Conservation (phyloP, 1,140 invertebrate species). For the Hyphantria cunea region DNA sequence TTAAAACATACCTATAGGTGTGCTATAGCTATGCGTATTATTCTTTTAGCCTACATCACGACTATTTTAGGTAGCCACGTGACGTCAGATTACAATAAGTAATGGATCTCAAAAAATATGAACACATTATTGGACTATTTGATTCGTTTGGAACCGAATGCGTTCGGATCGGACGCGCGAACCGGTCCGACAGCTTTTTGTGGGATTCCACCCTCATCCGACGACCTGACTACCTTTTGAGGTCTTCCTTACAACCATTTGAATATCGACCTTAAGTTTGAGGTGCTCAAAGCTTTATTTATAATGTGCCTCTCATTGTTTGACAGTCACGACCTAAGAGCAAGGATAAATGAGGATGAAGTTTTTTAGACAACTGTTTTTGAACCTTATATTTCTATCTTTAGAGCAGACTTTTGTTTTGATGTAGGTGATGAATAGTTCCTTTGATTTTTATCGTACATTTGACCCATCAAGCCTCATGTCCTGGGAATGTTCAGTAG, state of each 20-base stretch:
- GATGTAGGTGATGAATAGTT: slow-evolving; percentile 51
- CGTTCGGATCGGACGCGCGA: slow-evolving; percentile 53
- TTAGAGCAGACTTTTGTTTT: slow-evolving; percentile 39
- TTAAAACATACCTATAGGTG: too few species aligned
- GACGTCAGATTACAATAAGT: slow-evolving; percentile 30
- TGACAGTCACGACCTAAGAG: slow-evolving; percentile 68
- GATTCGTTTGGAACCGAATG: slow-evolving; percentile 47
- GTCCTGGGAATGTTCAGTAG: slow-evolving; percentile 67
- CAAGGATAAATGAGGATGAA: slow-evolving; percentile 63
- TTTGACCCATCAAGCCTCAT: slow-evolving; percentile 75
- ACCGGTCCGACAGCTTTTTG: slow-evolving; percentile 71
- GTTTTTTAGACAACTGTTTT: slow-evolving; percentile 32
- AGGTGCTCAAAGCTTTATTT: slow-evolving; percentile 8
- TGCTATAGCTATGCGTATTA: too few species aligned
- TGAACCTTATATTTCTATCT: slow-evolving; percentile 25
- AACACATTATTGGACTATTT: slow-evolving; percentile 64
- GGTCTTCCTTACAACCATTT: slow-evolving; percentile 13
- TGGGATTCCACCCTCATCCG: slow-evolving; percentile 63
- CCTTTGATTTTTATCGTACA: slow-evolving; percentile 74
- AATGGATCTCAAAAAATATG: slow-evolving; percentile 47
- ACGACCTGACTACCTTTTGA: slow-evolving; percentile 44
- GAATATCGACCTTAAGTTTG: slow-evolving; percentile 30
- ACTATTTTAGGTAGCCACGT: background rate
- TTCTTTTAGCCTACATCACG: too few species aligned
- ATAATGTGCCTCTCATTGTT: slow-evolving; percentile 13